Evolutionary conservation across 2,113 vertebrate genomes (phyloP), one percentile per base, ranked within the genome.

Genomic region (Rhombomys opimus): DNA sequence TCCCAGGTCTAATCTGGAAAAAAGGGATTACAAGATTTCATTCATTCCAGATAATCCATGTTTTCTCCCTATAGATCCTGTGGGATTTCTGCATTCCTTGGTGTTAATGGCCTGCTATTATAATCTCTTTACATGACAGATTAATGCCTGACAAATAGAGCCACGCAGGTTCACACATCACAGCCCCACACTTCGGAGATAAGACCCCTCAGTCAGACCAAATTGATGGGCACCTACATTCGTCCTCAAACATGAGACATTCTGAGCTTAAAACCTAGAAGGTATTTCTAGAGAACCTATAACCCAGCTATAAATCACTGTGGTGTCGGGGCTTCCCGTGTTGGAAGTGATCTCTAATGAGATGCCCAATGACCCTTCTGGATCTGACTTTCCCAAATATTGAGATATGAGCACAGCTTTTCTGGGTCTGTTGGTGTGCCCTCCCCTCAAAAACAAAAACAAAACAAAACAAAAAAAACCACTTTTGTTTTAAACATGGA

Each of bases 401-500:
- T 41, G 46, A 91, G 11, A 35, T 32, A 93, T 17, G 77, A 50
- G 88, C 52, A 95, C 90, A 35, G n/a, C 9, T 73, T 91, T 25
- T n/a, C 23, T 14, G 84, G 52, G 9, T 14, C 50, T 92, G 0
- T 67, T 76, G 41, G 18, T 18, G 27, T 92, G 1, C 30, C 10
- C 30, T 7, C 17, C 7, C 23, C 2, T 4, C 52, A 38, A 32
- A 23, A 50, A 92, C 70, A 82, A 0, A 84, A 23, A 46, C 41
- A 46, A 46, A 46, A 46, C 41, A 46, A 46, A 46, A 46, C n/a
- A n/a, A n/a, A n/a, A n/a, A n/a, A n/a, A n/a, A n/a, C n/a, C n/a
- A 63, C 81, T 92, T 93, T 96, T 88, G 88, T 88, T 89, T 97
- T 89, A 91, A 95, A 93, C 61, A 89, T 2, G 68, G 25, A 91